Evolutionary conservation across 2,888 invertebrate genomes (phyloP), one percentile per base, ranked within the genome.

Genomic region (Hydraecia micacea): DNA sequence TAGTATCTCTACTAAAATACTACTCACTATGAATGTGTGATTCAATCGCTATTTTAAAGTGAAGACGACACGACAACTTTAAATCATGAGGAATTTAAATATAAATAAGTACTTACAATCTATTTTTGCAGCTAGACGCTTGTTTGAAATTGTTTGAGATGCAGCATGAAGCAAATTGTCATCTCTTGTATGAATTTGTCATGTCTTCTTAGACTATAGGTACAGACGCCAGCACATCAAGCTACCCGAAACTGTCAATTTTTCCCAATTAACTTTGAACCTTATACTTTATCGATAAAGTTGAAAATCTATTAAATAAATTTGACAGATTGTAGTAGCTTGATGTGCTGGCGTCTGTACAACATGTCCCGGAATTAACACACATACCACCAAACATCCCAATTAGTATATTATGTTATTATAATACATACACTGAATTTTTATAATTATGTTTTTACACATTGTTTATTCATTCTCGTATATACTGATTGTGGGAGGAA

Each of bases 31-130:
- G 69, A 66, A 65, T 75, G 71, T 39, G 49, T 84, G 86, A 86
- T 66, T 86, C 86, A 86, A 49, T 0, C 15, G 68, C 65, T 84
- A 84, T 84, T 86, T 84, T 72, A 25, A 79, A 67, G 15, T 18
- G 28, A 52, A 74, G 63, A 65, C 73, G 60, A 81, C 62, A 42
- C 68, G 73, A 79, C 83, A 72, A 28, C 36, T 69, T 74, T 71
- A 74, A 69, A 72, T 58, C 67, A 62, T n/a, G 62, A 74, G 65
- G 74, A 82, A 82, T 86, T 60, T 55, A 36, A 58, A 77, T 73
- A 67, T 60, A 83, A 73, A 76, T 73, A 69, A 55, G 36, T 69
- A 39, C 21, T 58, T 13, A 9, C 5, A 21, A 6, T 70, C 32
- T 80, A 80, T 69, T 80, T 73, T 69, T 46, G 60, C 5, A 13